These are phyloP conservation scores for Acronicta alni DNA, from an alignment of 2,888 invertebrate species.

Conservation along the genomic window DNA sequence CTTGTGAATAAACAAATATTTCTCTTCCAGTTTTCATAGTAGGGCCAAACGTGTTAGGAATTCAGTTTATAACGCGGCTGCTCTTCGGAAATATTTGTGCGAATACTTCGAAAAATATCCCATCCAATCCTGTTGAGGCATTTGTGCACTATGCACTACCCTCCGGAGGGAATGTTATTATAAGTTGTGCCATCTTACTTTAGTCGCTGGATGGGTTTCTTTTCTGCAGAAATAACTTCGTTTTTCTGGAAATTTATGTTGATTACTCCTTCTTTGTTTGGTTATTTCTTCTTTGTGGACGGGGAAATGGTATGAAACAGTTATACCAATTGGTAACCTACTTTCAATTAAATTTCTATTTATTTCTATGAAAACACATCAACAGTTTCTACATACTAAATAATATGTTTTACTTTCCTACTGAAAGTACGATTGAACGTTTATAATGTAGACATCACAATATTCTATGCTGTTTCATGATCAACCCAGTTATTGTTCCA, in stretches of 20 bases:
- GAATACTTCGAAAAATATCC: constrained; percentile 55
- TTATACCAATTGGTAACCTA: no score
- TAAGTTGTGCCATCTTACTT: constrained; percentile 28
- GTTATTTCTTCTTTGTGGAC: not conserved
- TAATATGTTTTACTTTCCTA: no score
- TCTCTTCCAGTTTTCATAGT: constrained; percentile 18
- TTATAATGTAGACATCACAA: no score
- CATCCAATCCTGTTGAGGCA: constrained; percentile 48
- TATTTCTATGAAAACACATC: no score
- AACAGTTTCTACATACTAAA: no score
- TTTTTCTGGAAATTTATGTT: not conserved
- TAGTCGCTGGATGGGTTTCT: not conserved
- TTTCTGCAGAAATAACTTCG: not conserved
- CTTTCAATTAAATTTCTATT: no score
- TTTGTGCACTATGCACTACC: constrained; percentile 42
- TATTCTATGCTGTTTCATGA: no score
- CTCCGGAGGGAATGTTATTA: constrained; percentile 43
- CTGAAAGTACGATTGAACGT: no score
- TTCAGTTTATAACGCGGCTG: constrained; percentile 49
- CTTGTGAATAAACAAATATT: not conserved
- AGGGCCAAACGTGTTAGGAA: constrained; percentile 37
- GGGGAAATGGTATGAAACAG: no score
- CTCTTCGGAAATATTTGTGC: constrained; percentile 55
- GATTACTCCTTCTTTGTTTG: not conserved
- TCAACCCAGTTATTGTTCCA: no score